Evolutionary conservation across 2,797 vertebrate genomes (phyloP).

Genomic region (Dromococcyx pavoninus): DNA sequence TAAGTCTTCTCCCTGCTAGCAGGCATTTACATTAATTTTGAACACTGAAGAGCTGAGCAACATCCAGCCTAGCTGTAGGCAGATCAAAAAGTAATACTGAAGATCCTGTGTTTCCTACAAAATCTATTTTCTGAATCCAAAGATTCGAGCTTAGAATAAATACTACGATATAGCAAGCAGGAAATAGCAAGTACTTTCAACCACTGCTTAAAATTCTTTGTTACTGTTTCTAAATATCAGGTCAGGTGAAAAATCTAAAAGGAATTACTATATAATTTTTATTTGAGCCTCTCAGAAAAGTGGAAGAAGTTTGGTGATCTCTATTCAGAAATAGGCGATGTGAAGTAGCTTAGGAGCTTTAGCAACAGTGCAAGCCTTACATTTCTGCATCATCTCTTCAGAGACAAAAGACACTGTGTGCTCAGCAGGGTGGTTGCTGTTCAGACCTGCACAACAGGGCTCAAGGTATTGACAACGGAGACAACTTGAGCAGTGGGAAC

Average conservation of each 20-base stretch:
- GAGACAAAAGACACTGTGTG: rapidly evolving
- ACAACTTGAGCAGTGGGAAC: no score
- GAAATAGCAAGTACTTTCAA: not conserved
- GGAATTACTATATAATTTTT: not conserved
- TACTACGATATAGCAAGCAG: not conserved
- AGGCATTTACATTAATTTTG: not conserved
- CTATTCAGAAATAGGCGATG: not conserved
- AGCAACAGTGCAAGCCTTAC: rapidly evolving
- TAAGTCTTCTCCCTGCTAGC: not conserved
- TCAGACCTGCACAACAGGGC: rapidly evolving
- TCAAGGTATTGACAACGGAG: rapidly evolving
- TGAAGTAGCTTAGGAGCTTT: not conserved
- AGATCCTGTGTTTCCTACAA: not conserved
- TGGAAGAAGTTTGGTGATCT: not conserved
- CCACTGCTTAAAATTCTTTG: not conserved
- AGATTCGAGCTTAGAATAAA: not conserved
- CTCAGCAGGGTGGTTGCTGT: rapidly evolving
- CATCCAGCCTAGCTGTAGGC: not conserved
- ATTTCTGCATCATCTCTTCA: rapidly evolving
- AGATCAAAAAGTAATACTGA: not conserved
- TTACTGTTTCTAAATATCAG: not conserved
- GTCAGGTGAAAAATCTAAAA: not conserved
- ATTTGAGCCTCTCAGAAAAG: not conserved
- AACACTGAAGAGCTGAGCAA: not conserved
- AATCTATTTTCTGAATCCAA: not conserved